These are phyloP conservation scores for Meteorus sp. DNA, from an alignment of 1,140 invertebrate genomes.

Conservation along the genomic window DNA sequence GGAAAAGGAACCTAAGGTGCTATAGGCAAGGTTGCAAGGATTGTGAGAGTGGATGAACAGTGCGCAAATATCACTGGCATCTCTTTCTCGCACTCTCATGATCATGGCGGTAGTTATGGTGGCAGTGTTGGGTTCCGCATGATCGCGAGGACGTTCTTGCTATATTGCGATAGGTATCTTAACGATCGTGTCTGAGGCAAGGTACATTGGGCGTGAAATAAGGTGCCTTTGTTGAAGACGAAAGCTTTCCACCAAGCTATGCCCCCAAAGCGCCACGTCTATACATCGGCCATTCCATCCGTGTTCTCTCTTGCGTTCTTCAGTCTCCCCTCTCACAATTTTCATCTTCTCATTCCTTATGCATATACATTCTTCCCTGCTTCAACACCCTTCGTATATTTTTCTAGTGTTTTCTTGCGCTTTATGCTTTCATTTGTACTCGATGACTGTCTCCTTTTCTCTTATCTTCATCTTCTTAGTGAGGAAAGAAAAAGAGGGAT, in stretches of 20 bases:
- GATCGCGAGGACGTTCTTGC: constrained; percentile 35
- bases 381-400: too few species aligned
- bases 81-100: too few species aligned
- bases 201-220: constrained; percentile 50
- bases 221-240: constrained; percentile 40
- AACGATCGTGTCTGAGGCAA: constrained; percentile 49
- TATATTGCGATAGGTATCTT: constrained; percentile 48
- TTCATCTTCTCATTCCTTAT: background rate
- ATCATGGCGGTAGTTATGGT: constrained; percentile 6
- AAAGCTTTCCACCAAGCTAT: constrained; percentile 35
- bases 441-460: too few species aligned
- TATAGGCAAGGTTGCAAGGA: constrained; percentile 5
- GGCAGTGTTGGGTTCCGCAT: too few species aligned
- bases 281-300: background rate
- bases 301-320: background rate
- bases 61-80: too few species aligned
- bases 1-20: background rate
- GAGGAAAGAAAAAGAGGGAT: too few species aligned
- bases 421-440: too few species aligned
- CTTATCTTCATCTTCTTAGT: too few species aligned
- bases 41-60: constrained; percentile 3
- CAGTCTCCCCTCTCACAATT: background rate
- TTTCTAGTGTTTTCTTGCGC: too few species aligned
- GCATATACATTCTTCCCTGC: too few species aligned
- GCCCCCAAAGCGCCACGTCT: too few species aligned